Evolutionary conservation across 2,113 vertebrate genomes (phyloP).

Genomic region (Semnornis frantzii): DNA sequence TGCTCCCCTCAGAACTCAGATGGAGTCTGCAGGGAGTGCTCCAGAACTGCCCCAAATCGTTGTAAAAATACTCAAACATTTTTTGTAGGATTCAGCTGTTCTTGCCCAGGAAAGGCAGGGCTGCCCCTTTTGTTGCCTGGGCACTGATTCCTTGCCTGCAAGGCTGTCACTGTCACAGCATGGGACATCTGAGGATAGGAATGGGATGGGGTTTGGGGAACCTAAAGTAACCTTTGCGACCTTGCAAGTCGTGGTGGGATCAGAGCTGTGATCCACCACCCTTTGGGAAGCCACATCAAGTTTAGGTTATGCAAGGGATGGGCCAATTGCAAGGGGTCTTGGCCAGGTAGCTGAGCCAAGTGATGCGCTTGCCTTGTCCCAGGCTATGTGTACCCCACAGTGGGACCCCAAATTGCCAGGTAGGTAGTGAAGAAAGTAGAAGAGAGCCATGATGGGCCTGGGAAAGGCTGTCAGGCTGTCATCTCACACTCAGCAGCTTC

Average conservation of each 20-base stretch:
- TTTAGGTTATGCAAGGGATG: neutral
- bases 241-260: neutral
- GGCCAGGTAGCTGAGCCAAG: rapidly evolving
- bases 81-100: neutral
- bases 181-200: rapidly evolving
- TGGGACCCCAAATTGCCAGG: rapidly evolving
- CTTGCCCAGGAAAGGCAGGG: neutral
- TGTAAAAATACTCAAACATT: neutral
- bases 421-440: neutral
- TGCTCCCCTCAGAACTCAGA: neutral
- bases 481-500: neutral
- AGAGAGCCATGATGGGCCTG: neutral
- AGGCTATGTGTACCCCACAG: neutral
- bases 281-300: neutral
- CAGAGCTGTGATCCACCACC: neutral
- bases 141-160: neutral
- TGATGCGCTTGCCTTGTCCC: neutral
- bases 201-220: neutral
- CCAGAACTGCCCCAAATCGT: neutral
- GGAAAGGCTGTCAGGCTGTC: neutral
- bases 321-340: neutral
- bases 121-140: neutral
- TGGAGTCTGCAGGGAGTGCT: neutral
- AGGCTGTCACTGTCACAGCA: rapidly evolving
- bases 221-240: neutral